phyloP scores from a whole-genome alignment of 2,888 invertebrate genomes.

The Melanargia galathea region DNA sequence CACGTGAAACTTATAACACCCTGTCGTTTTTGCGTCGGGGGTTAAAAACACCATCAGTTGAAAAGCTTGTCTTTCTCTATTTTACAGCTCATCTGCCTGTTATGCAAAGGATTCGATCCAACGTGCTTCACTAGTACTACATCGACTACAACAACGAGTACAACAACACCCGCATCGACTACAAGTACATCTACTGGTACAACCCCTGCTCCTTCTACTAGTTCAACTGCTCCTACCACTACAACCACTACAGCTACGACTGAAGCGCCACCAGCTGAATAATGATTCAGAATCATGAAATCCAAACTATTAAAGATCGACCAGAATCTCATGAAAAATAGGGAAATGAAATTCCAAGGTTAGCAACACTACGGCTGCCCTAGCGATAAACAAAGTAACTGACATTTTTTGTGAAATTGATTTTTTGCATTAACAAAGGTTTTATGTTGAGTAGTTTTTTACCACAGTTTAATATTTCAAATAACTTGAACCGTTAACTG shows the following conservation, averaged over 20 bases:
- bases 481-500: too few species aligned
- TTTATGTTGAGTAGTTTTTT: too few species aligned
- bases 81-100: constrained; percentile 53
- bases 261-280: constrained; percentile 1
- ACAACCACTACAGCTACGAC: constrained; percentile 11
- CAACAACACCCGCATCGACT: constrained; percentile 34
- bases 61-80: constrained; percentile 15
- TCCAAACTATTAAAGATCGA: background rate
- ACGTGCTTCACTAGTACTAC: constrained; percentile 44
- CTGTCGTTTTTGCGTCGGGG: too few species aligned
- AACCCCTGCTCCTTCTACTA: constrained; percentile 10
- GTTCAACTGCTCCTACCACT: constrained; percentile 12
- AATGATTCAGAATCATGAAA: background rate
- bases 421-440: too few species aligned
- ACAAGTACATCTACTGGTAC: constrained; percentile 23
- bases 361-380: too few species aligned
- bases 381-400: too few species aligned
- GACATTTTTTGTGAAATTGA: too few species aligned
- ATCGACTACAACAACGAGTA: constrained; percentile 30
- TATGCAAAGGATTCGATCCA: constrained; percentile 54
- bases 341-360: too few species aligned
- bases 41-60: background rate
- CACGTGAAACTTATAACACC: too few species aligned
- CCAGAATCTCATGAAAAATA: too few species aligned
- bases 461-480: too few species aligned